These are phyloP conservation scores for Meiosimyza decipiens DNA, from an alignment of 2,888 invertebrate genomes.

Conservation along the genomic window DNA sequence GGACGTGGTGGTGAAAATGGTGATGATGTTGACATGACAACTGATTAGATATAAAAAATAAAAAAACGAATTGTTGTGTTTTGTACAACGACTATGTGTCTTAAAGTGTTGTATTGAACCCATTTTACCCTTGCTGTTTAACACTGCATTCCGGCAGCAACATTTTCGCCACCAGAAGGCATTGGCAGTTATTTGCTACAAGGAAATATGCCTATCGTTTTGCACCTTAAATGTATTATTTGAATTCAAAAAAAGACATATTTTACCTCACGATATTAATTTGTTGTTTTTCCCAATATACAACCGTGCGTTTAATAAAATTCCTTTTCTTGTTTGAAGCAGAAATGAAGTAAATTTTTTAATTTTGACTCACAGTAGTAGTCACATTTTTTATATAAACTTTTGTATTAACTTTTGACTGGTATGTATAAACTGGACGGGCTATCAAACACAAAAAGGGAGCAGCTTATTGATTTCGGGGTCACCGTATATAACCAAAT, in stretches of 20 bases:
- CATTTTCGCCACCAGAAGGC: too few species aligned
- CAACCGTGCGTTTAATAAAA: background rate
- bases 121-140: too few species aligned
- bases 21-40: constrained; percentile 54
- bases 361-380: background rate
- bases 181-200: too few species aligned
- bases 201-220: background rate
- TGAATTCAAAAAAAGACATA: constrained; percentile 14
- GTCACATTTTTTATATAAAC: too few species aligned
- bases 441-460: too few species aligned
- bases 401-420: too few species aligned
- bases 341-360: background rate
- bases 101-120: too few species aligned
- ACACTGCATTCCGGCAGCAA: too few species aligned
- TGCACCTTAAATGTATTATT: constrained; percentile 24
- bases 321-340: background rate
- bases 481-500: too few species aligned
- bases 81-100: too few species aligned
- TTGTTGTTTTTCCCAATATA: constrained; percentile 4
- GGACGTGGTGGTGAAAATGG: constrained; percentile 61
- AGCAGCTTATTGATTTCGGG: too few species aligned
- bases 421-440: too few species aligned
- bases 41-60: constrained; percentile 33
- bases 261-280: constrained; percentile 6
- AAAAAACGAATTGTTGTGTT: background rate